Percentiles rank a stretch among this genome's conserved stretches.
These are phyloP conservation scores for Lasioglossum lativentre DNA, from an alignment of 2,888 invertebrate genomes.

Conservation along the genomic window DNA sequence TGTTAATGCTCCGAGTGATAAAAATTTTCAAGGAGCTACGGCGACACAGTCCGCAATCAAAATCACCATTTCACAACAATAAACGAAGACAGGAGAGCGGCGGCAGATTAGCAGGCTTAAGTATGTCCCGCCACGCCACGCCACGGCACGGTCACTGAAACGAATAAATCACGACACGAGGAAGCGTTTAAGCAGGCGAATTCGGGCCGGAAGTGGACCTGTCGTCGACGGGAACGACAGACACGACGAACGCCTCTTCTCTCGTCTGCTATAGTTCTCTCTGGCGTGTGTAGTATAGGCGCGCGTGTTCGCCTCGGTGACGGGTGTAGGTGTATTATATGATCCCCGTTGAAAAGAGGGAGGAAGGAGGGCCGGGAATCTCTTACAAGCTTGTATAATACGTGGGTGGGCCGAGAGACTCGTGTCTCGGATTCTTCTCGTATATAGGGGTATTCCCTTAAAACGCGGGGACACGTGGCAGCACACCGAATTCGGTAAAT, in stretches of 20 bases:
- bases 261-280: conserved; percentile 43
- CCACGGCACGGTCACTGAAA: conserved; percentile 41
- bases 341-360: conserved; percentile 74
- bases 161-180: conserved; percentile 58
- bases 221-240: conserved; percentile 75
- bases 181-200: conserved; percentile 68
- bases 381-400: conserved; percentile 56
- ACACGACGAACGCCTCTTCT: conserved; percentile 74
- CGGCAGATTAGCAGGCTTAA: background rate
- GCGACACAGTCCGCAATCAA: too few relatives aligned
- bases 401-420: conserved; percentile 75
- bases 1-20: too few relatives aligned
- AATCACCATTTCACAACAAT: background rate
- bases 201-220: conserved; percentile 78
- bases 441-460: conserved; percentile 55
- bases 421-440: conserved; percentile 69
- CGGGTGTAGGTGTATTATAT: conserved; percentile 76
- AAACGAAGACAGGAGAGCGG: background rate
- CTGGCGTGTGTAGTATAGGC: background rate
- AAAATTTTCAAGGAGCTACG: too few relatives aligned
- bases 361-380: conserved; percentile 29
- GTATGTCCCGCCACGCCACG: conserved; percentile 3
- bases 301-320: conserved; percentile 46
- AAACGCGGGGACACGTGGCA: conserved; percentile 60
- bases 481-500: conserved; percentile 65